Conservation (phyloP, 2,797 vertebrate species). For the Chaenodraco wilsoni region DNA sequence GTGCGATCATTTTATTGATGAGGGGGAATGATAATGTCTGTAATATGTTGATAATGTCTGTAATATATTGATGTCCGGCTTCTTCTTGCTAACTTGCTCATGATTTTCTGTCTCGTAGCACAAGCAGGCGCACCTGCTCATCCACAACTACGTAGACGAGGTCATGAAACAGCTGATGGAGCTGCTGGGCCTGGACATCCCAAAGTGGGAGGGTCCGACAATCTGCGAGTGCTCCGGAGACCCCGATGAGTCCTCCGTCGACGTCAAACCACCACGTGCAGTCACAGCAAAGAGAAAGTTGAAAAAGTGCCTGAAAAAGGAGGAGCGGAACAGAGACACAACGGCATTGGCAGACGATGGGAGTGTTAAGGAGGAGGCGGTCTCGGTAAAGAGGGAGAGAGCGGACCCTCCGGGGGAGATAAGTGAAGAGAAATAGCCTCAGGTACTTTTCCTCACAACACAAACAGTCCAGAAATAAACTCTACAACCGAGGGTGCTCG, state of each 20-base stretch:
- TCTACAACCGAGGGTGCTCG: slow-evolving; percentile 6
- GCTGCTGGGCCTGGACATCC: slow-evolving; percentile 88
- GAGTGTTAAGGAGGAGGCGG: slow-evolving; percentile 29
- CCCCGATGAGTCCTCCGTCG: not conserved
- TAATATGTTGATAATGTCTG: no score
- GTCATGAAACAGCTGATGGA: slow-evolving; percentile 92
- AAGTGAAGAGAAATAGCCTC: slow-evolving; percentile 61
- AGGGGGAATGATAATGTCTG: no score
- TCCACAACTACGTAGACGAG: slow-evolving; percentile 91
- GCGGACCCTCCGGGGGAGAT: slow-evolving; percentile 40
- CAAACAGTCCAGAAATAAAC: slow-evolving; percentile 28
- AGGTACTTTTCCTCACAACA: slow-evolving; percentile 13
- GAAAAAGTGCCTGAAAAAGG: slow-evolving; percentile 65
- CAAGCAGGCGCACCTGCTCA: slow-evolving; percentile 90
- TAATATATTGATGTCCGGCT: no score
- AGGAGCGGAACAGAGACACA: slow-evolving; percentile 59
- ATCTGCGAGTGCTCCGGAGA: slow-evolving; percentile 80
- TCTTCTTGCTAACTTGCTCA: not conserved
- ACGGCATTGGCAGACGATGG: slow-evolving; percentile 35
- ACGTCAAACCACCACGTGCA: slow-evolving; percentile 48
- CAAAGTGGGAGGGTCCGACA: slow-evolving; percentile 88
- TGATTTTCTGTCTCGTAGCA: slow-evolving; percentile 77
- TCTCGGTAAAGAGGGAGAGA: slow-evolving; percentile 64
- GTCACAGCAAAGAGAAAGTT: slow-evolving; percentile 49
- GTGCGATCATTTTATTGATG: no score